Conservation (phyloP, 2,113 vertebrate species). For the Axis porcinus region DNA sequence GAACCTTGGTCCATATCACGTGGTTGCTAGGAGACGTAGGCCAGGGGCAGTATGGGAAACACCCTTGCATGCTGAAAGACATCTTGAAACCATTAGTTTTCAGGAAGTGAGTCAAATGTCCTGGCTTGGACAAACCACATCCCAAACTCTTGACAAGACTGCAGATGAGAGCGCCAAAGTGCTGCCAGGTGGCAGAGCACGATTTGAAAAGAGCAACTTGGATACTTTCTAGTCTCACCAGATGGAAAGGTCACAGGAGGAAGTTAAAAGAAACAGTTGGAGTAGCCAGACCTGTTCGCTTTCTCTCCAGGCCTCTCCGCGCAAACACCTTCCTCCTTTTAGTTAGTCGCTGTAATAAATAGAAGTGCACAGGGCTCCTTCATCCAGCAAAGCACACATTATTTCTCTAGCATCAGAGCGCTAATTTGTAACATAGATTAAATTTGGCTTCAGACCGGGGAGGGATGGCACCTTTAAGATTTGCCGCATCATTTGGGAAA, state of each 20-base stretch:
- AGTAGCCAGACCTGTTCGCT: not conserved
- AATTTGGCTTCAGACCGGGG: not conserved
- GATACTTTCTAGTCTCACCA: not conserved
- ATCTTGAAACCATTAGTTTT: not conserved
- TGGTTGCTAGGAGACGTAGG: not conserved
- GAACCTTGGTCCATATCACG: not conserved
- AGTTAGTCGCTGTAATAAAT: not conserved
- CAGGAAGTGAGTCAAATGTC: not conserved
- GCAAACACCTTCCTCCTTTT: not conserved
- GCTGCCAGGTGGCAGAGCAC: not conserved
- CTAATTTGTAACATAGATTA: slow-evolving; percentile 44
- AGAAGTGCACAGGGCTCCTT: fast-evolving
- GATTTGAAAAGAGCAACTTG: not conserved
- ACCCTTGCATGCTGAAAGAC: not conserved
- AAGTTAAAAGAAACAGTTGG: not conserved
- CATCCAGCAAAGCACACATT: not conserved
- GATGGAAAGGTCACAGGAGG: not conserved
- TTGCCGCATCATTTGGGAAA: not conserved
- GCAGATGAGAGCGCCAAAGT: not conserved
- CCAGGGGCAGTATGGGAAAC: fast-evolving
- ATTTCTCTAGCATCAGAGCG: not conserved
- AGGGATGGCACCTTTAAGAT: not conserved
- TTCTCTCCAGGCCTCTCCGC: not conserved
- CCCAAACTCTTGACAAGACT: not conserved
- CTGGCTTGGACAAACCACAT: not conserved